Evolutionary conservation across 2,888 invertebrate genomes (phyloP).

Genomic region (Phanerotoma sp.): DNA sequence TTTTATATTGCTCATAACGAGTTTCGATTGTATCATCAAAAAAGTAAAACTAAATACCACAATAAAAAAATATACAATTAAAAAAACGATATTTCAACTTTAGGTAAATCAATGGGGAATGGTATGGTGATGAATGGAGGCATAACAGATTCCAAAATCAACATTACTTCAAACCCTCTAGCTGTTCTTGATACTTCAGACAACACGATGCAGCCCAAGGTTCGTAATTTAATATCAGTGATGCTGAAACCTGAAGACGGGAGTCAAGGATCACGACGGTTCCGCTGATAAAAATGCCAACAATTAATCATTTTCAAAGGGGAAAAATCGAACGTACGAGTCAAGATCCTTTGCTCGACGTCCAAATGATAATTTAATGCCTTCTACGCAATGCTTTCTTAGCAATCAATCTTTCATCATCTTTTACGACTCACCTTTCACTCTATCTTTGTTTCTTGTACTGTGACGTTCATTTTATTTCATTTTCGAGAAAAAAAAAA

Average conservation of each 20-base stretch:
- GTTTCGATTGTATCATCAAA: too few relatives aligned
- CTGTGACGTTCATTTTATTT: constrained; percentile 39
- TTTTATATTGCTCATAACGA: too few relatives aligned
- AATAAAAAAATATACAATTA: not conserved
- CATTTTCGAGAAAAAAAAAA: constrained; percentile 33
- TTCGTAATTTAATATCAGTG: constrained; percentile 42
- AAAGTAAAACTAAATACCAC: too few relatives aligned
- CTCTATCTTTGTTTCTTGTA: constrained; percentile 31
- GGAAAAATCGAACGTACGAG: not conserved
- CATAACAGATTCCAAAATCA: constrained; percentile 62
- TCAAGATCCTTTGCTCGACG: constrained; percentile 14
- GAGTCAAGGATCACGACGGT: constrained; percentile 25
- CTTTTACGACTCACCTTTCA: constrained; percentile 37
- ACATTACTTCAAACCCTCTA: constrained; percentile 75
- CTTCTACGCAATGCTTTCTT: constrained; percentile 27
- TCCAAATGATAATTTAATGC: not conserved
- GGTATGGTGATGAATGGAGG: constrained; percentile 56
- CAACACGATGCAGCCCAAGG: constrained; percentile 49
- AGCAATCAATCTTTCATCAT: constrained; percentile 25
- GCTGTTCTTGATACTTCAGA: constrained; percentile 68
- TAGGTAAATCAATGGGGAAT: constrained; percentile 54
- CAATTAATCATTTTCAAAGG: not conserved
- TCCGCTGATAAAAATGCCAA: constrained; percentile 6
- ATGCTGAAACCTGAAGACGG: constrained; percentile 10
- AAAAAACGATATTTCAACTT: constrained; percentile 8